Evolutionary conservation across 2,797 vertebrate species (phyloP).

Genomic region (Centroberyx gerrardi): DNA sequence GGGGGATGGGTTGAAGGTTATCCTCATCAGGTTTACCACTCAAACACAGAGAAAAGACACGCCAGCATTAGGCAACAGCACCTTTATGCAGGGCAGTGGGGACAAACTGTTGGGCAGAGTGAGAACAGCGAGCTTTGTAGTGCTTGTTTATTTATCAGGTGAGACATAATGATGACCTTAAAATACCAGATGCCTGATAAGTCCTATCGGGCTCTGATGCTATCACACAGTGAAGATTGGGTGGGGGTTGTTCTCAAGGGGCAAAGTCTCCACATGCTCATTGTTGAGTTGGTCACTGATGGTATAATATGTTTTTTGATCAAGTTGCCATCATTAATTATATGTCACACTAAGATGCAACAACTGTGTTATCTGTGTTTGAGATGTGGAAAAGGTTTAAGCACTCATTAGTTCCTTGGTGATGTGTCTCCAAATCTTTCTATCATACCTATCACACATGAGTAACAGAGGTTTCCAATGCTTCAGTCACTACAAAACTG

Average conservation of each 20-base stretch:
- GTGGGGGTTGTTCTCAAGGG: constrained; percentile 39
- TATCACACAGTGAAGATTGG: constrained; percentile 39
- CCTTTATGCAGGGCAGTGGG: constrained; percentile 30
- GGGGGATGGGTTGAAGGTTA: constrained; percentile 70
- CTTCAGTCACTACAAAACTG: neutral
- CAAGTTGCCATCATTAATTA: neutral
- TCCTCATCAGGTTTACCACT: constrained; percentile 77
- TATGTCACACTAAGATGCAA: neutral
- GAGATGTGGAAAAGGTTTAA: too few relatives aligned
- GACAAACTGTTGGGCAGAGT: constrained; percentile 14
- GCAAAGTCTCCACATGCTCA: constrained; percentile 40
- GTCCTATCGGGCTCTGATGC: constrained; percentile 40
- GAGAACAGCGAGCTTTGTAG: constrained; percentile 31
- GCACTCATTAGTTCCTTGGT: too few relatives aligned
- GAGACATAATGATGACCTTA: constrained; percentile 47
- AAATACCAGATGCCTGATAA: constrained; percentile 65
- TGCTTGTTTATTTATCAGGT: constrained; percentile 51
- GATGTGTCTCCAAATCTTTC: too few relatives aligned
- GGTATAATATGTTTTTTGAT: constrained; percentile 11
- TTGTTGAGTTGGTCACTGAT: constrained; percentile 19
- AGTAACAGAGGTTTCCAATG: too few relatives aligned
- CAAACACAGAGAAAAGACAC: constrained; percentile 66
- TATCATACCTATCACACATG: too few relatives aligned
- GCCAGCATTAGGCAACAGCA: constrained; percentile 42
- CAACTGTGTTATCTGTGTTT: too few relatives aligned